These are phyloP conservation scores for Globodera ellingtonae DNA, from an alignment of 1,140 invertebrate species.

Conservation along the genomic window DNA sequence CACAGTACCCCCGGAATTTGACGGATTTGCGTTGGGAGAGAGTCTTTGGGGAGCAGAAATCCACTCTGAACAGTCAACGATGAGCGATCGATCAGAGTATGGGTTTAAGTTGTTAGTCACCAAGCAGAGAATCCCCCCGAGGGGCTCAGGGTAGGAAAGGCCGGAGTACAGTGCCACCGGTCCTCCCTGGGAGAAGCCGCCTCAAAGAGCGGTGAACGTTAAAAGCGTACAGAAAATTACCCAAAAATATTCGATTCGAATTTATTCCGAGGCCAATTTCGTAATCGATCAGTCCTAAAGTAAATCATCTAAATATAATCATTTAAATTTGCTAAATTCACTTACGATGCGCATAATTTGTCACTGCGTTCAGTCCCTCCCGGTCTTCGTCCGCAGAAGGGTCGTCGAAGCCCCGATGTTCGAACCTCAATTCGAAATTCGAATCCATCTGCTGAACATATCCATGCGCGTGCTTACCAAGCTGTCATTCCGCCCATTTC, in stretches of 20 bases:
- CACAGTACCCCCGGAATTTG: neutral
- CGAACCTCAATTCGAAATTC: neutral
- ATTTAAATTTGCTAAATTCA: neutral
- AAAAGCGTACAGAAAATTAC: neutral
- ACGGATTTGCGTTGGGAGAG: neutral
- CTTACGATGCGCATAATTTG: neutral
- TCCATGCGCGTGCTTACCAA: neutral
- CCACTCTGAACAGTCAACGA: neutral
- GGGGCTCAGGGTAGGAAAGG: neutral
- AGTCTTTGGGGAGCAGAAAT: conserved; percentile 9
- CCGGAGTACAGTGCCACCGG: conserved; percentile 7
- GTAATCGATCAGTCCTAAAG: neutral
- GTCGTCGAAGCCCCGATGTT: conserved; percentile 3
- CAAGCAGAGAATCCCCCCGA: conserved; percentile 3
- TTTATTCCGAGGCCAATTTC: neutral
- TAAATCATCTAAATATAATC: neutral
- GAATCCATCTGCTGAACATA: neutral
- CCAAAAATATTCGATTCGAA: conserved; percentile 1
- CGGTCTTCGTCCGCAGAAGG: neutral
- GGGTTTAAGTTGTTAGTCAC: neutral
- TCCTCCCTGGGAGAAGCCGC: conserved; percentile 7
- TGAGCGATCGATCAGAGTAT: neutral
- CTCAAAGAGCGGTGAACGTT: neutral
- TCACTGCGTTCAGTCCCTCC: neutral
- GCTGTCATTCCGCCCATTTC: neutral